Evolutionary conservation across 2,797 vertebrate genomes (phyloP).

Genomic region (Sebastes alutus): DNA sequence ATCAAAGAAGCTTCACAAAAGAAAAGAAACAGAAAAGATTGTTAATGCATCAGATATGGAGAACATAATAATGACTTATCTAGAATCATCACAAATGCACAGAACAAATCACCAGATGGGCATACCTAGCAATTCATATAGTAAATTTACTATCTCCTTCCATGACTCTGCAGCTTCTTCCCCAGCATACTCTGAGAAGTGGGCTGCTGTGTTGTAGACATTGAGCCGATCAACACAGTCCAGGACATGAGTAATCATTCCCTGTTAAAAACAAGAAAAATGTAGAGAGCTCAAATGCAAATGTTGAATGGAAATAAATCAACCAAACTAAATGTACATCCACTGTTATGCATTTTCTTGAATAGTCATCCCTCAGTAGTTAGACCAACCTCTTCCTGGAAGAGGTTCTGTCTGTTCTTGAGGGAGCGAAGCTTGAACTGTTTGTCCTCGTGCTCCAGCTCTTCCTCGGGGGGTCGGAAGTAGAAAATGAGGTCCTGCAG

Average conservation of each 20-base stretch:
- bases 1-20: slow-evolving; percentile 88
- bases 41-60: neutral
- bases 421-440: slow-evolving; percentile 94
- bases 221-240: slow-evolving; percentile 94
- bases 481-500: slow-evolving; percentile 95
- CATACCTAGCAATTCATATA: slow-evolving; percentile 93
- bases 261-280: slow-evolving; percentile 73
- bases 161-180: slow-evolving; percentile 94
- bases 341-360: neutral
- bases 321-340: neutral
- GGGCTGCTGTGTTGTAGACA: slow-evolving; percentile 92
- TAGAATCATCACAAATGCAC: neutral
- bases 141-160: slow-evolving; percentile 94
- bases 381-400: slow-evolving; percentile 90
- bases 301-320: neutral
- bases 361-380: neutral
- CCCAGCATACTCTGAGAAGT: slow-evolving; percentile 93
- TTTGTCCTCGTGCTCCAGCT: slow-evolving; percentile 93
- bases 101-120: neutral
- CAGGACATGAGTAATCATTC: slow-evolving; percentile 92
- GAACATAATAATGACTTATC: neutral
- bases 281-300: neutral
- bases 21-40: neutral
- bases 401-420: slow-evolving; percentile 93
- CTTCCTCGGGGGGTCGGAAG: slow-evolving; percentile 92